Percentiles rank a stretch among this genome's conserved stretches.
Conservation (phyloP, 2,888 invertebrate genomes). For the Andrena flavipes region DNA sequence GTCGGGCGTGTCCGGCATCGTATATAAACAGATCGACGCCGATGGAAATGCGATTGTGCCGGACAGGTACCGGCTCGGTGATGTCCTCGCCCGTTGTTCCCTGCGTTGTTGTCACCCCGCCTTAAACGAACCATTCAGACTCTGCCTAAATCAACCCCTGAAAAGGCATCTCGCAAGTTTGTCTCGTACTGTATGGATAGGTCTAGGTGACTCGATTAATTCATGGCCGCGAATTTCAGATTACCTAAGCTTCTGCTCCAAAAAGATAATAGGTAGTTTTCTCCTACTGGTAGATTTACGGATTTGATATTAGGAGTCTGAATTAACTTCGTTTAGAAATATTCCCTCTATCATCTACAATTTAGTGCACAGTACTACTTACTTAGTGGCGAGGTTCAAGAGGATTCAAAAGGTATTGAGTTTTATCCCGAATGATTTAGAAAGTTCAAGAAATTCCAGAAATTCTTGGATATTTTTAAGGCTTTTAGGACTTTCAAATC, state of each 20-base stretch:
- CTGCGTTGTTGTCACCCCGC: conserved; percentile 20
- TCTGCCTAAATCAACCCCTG: neutral
- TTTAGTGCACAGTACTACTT: no score
- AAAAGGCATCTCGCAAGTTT: neutral
- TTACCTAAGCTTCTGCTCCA: neutral
- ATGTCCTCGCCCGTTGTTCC: conserved; percentile 40
- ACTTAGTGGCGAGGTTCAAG: no score
- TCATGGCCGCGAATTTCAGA: neutral
- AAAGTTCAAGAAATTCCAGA: no score
- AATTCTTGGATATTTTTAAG: no score
- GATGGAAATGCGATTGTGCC: conserved; percentile 68
- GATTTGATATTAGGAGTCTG: no score
- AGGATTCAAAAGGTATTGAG: no score
- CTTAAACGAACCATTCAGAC: conserved; percentile 11
- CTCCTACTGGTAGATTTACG: no score
- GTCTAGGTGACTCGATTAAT: conserved; percentile 1
- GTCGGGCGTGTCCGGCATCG: conserved; percentile 82
- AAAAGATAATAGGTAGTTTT: no score
- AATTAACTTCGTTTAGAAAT: no score
- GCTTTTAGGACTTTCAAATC: no score
- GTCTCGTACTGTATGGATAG: neutral
- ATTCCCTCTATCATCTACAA: no score
- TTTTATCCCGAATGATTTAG: no score
- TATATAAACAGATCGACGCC: conserved; percentile 82
- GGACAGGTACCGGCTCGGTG: conserved; percentile 63